Evolutionary conservation across 2,888 invertebrate species (phyloP), one percentile per base, ranked within the genome.

Genomic region (Leptopilina myrica): DNA sequence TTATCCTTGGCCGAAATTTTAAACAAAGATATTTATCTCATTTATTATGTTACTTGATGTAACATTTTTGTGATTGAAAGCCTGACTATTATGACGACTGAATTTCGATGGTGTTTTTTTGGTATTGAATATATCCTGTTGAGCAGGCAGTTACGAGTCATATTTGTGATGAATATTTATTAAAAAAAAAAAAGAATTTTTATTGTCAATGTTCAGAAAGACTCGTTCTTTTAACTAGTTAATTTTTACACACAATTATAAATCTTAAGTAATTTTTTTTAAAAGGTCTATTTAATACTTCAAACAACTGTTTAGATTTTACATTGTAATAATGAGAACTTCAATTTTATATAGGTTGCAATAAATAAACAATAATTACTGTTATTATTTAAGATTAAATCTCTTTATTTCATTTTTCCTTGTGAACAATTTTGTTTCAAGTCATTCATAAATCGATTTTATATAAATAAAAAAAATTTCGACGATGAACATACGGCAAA

Each of bases 1-100:
- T 75, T 96, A 96, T 86, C 84, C 93, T 62, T 94, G 94, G 93
- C 94, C 94, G 59, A 92, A 92, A 84, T 86, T 92, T 80, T 92
- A 91, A 92, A 80, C 4, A 11, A 49, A 49, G 12, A 20, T 62
- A 8, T 53, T 8, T 26, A 12, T 73, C 46, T 67, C 20, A 0
- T 9, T 20, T n/a, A 66, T 12, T 66, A 15, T 5, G 64, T 67
- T 46, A 67, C 46, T 46, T 11, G 46, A 46, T 46, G 46, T 46
- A 66, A 66, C 14, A 26, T 66, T 46, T 20, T n/a, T 43, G 26
- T 14, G 5, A 12, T 20, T 49, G 12, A 69, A 69, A 49, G 49
- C 14, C 46, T 69, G 26, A 7, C 43, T 43, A 43, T 69, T 69
- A 26, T 20, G 26, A 14, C 26, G 69, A 69, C 20, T 69, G 53